A percentile compares a stretch with the other conserved stretches of the same genome.
Conservation (phyloP, 2,888 invertebrate genomes). For the Drosophila diplacantha region DNA sequence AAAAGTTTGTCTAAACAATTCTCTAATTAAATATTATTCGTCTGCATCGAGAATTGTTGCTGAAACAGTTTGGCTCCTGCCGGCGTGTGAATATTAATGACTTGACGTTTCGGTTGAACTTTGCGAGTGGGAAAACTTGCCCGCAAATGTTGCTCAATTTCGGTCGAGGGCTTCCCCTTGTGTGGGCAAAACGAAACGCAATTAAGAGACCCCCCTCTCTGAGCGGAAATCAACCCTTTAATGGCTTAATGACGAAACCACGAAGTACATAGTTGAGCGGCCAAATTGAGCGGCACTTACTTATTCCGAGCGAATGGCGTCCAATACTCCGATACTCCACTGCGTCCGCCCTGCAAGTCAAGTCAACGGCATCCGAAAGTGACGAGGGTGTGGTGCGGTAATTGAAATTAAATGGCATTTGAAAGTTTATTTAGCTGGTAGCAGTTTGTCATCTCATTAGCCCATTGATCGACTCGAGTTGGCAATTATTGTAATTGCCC, state of each 20-base stretch:
- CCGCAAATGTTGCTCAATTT: constrained; percentile 72
- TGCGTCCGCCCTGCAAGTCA: constrained; percentile 13
- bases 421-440: constrained; percentile 30
- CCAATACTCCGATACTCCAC: constrained; percentile 24
- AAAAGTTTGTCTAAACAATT: constrained; percentile 71
- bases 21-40: constrained; percentile 71
- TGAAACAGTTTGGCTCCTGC: constrained; percentile 24
- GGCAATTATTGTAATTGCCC: constrained; percentile 28
- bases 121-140: constrained; percentile 53
- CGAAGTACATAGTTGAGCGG: constrained; percentile 65
- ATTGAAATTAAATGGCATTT: constrained; percentile 40
- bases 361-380: constrained; percentile 11
- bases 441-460: constrained; percentile 35
- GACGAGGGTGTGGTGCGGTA: constrained; percentile 22
- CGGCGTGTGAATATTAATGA: constrained; percentile 65
- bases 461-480: constrained; percentile 27
- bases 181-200: constrained; percentile 35
- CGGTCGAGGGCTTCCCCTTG: constrained; percentile 33
- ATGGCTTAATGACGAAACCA: constrained; percentile 69
- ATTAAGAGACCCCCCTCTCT: constrained; percentile 45
- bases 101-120: constrained; percentile 57
- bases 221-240: constrained; percentile 37
- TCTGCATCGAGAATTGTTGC: constrained; percentile 50
- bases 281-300: constrained; percentile 65
- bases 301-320: constrained; percentile 54